Base-by-base conservation (phyloP, 2,888 invertebrate species). In the Oithona nana region DNA sequence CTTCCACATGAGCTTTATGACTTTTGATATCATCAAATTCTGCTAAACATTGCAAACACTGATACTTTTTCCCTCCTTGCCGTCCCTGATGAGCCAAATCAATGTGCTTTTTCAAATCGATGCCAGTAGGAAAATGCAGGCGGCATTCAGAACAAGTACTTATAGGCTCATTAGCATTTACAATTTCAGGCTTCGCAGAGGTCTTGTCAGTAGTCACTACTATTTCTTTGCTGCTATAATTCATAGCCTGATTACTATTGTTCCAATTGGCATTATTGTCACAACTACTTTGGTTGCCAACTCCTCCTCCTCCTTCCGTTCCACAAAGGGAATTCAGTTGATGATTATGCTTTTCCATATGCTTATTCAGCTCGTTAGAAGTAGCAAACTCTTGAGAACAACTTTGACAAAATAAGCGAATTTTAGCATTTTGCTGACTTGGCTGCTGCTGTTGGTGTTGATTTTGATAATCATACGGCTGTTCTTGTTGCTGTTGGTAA, bases 101-200 rank as follows among this genome's bases (percentile, higher is more conserved):
- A 11, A 50, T 50, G 49, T 59, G 59, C 49, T 59, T 59, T 29
- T 50, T 59, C 49, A 59, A 26, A 29, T 59, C 59, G 13, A 22
- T 16, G n/a, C 50, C 59, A 16, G 49, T 24, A 16, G 49, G 24
- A 48, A 59, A 59, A 24, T 48, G 49, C 24, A 59, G 20, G 3
- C 26, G 22, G 24, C 59, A 59, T 49, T 50, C 50, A 2, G 50
- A 3, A 28, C 59, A 59, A 22, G 50, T 22, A 48, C 20, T 20
- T 29, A 30, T 26, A 8, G 39, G 59, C 24, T 24, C 48, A 13
- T 48, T 24, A 4, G 49, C 13, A 13, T 54, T 54, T 2, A 54
- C 54, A 54, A 54, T 54, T 3, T 13, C 26, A 24, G 22, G 54
- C 39, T 39, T 39, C 16, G 6, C 39, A 11, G 6, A 11, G 6